Percentiles rank a stretch among this genome's conserved stretches.
These are phyloP conservation scores for Megaptera novaeangliae DNA, from an alignment of 2,113 vertebrate species.

Conservation along the genomic window DNA sequence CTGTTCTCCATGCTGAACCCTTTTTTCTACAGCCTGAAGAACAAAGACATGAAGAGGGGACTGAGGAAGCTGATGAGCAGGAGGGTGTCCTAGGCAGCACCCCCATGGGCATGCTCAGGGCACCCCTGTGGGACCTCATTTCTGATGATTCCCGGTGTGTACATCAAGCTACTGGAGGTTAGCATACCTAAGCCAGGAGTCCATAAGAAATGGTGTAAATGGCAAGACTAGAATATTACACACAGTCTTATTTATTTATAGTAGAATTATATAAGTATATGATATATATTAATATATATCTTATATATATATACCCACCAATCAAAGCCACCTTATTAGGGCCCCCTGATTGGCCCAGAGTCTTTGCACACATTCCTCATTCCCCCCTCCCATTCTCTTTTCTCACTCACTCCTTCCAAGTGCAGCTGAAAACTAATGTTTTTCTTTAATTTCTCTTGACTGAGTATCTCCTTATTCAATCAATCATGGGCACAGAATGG, in stretches of 20 bases:
- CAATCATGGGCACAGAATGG: background rate
- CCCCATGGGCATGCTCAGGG: background rate
- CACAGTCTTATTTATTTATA: background rate
- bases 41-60: constrained; percentile 6
- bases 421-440: background rate
- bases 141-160: background rate
- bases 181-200: background rate
- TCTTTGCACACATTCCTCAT: background rate
- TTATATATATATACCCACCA: background rate
- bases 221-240: background rate
- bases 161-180: background rate
- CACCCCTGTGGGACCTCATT: background rate
- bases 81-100: background rate
- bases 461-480: background rate
- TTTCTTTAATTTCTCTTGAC: background rate
- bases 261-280: background rate
- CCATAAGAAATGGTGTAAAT: background rate
- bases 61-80: background rate
- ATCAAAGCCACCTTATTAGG: background rate
- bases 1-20: constrained; percentile 30
- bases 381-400: background rate
- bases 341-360: background rate
- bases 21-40: constrained; percentile 42
- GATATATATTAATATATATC: background rate
- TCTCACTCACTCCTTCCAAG: background rate